Base-by-base conservation (phyloP, 2,113 vertebrate genomes). In the Acanthisitta chloris region DNA sequence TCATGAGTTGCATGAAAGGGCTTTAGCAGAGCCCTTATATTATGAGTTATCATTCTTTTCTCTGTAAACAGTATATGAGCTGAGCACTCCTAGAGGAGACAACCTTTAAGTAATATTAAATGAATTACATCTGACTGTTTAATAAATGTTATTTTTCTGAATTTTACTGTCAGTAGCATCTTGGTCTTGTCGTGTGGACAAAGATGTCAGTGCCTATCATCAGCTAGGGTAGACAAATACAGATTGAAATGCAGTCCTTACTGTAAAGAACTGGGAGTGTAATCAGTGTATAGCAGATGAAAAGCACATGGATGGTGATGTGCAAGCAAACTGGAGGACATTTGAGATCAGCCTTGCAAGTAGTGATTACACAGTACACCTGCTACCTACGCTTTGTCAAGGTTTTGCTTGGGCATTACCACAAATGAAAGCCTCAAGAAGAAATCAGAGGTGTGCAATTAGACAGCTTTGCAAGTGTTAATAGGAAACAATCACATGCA, bases 301-400 rank as follows among this genome's bases (percentile, higher is more conserved):
- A 73, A 83, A 70, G 20, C 38, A 34, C 8, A 19, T 1, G 6
- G 26, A 17, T 49, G 28, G 11, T 84, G 43, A 78, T 38, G 51
- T 38, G 14, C 36, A 45, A 46, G 20, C 33, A 58, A 57, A 49
- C 52, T 61, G 36, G 31, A 83, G 77, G 54, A 52, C 9, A 2
- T 59, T 42, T 0, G 5, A 40, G 34, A 40, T 91, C 33, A 59
- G 4, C 0, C 0, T 46, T 49, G 33, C 70, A 91, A 74, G 46
- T 34, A 79, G 55, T 54, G 65, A 43, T 67, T 34, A 55, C 38
- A 42, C 34, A 54, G 25, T 46, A 33, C 42, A 43, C 29, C 29
- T 92, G 49, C 55, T 54, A 5, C 8, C 10, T 82, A 28, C 69
- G 48, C 57, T 86, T 84, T 81, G 54, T 61, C 80, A 70, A 42